These are phyloP conservation scores for Periophthalmus modestus DNA, from an alignment of 2,113 vertebrate species.

Conservation along the genomic window DNA sequence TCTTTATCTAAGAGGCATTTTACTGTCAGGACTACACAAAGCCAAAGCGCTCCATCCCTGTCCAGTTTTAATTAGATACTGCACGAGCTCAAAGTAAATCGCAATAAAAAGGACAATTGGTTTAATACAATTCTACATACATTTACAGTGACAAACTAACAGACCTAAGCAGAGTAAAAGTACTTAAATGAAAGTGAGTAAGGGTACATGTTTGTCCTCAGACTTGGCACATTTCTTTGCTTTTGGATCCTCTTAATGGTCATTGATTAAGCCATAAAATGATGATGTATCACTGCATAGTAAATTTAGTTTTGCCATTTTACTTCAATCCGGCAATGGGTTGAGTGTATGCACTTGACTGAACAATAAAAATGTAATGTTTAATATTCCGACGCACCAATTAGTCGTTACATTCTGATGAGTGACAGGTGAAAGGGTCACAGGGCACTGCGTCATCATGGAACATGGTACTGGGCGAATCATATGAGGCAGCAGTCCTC, in stretches of 20 bases:
- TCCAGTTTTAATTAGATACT: slow-evolving; percentile 1
- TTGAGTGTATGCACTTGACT: neutral
- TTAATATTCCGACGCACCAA: too few relatives aligned
- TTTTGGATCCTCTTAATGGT: slow-evolving; percentile 1
- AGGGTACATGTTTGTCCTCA: neutral
- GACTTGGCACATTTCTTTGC: neutral
- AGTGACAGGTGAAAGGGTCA: too few relatives aligned
- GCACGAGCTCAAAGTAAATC: neutral
- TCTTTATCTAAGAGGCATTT: neutral
- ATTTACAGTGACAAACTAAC: neutral
- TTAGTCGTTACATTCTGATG: too few relatives aligned
- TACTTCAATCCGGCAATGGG: neutral
- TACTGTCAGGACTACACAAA: neutral
- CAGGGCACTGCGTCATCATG: too few relatives aligned
- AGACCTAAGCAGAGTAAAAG: neutral
- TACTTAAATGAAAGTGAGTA: neutral
- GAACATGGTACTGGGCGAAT: too few relatives aligned
- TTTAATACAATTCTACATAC: neutral
- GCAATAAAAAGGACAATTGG: neutral
- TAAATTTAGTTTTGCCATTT: slow-evolving; percentile 4
- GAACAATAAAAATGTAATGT: neutral
- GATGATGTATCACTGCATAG: slow-evolving; percentile 7
- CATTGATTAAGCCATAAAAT: slow-evolving; percentile 8
- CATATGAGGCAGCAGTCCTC: too few relatives aligned
- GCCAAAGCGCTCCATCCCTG: neutral